A percentile compares a stretch with the other conserved stretches of the same genome.
Conservation (phyloP, 2,888 invertebrate species). For the Artemia sp. region DNA sequence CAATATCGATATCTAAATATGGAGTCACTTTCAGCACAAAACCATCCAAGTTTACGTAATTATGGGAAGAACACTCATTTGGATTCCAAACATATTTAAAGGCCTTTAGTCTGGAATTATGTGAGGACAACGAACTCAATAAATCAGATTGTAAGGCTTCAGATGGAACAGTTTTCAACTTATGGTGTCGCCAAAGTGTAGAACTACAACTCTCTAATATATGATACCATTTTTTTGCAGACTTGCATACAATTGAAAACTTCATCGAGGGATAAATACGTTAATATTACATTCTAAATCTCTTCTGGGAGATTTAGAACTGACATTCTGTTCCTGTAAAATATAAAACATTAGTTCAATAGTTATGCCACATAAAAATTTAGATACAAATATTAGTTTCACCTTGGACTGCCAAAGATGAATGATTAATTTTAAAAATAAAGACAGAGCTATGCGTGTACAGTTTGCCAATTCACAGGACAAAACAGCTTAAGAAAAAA, state of each 20-base stretch:
- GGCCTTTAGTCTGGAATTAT: constrained; percentile 81
- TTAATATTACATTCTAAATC: constrained; percentile 75
- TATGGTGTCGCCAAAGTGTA: constrained; percentile 85
- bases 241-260: constrained; percentile 73
- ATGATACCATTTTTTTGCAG: constrained; percentile 79
- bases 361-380: too few species aligned
- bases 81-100: constrained; percentile 94
- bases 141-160: constrained; percentile 77
- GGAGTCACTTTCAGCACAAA: constrained; percentile 49
- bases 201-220: constrained; percentile 77
- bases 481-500: too few species aligned
- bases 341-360: too few species aligned
- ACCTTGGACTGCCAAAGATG: too few species aligned
- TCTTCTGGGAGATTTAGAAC: constrained; percentile 46
- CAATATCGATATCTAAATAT: too few species aligned
- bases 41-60: constrained; percentile 88
- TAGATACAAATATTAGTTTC: too few species aligned
- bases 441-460: too few species aligned
- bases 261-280: constrained; percentile 69
- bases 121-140: constrained; percentile 66
- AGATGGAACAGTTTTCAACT: constrained; percentile 66
- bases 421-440: too few species aligned
- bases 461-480: too few species aligned
- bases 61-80: constrained; percentile 87
- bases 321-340: too few species aligned